These are phyloP conservation scores for Sussaba pulchella DNA, from an alignment of 2,888 invertebrate genomes.

Conservation along the genomic window DNA sequence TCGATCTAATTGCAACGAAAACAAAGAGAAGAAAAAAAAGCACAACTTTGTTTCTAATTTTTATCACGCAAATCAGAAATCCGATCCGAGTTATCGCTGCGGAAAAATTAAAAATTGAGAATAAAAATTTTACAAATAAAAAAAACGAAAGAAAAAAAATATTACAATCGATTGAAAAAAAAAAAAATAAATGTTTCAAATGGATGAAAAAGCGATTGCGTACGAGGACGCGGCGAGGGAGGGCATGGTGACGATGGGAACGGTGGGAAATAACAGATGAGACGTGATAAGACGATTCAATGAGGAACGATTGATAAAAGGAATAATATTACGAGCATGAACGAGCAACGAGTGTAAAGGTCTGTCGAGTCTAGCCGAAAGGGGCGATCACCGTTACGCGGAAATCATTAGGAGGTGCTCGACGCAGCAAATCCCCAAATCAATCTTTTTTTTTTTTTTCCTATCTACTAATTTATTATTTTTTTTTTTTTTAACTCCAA, in stretches of 20 bases:
- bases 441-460: not conserved
- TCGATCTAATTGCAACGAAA: too few relatives aligned
- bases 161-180: slow-evolving; percentile 30
- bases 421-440: slow-evolving; percentile 51
- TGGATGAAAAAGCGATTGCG: slow-evolving; percentile 57
- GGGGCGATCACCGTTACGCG: slow-evolving; percentile 64
- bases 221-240: slow-evolving; percentile 81
- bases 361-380: slow-evolving; percentile 66
- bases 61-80: too few relatives aligned
- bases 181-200: slow-evolving; percentile 12
- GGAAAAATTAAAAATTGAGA: slow-evolving; percentile 26
- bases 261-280: slow-evolving; percentile 58
- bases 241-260: slow-evolving; percentile 80
- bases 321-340: slow-evolving; percentile 67
- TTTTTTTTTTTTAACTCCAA: not conserved
- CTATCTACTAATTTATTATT: not conserved
- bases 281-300: slow-evolving; percentile 43
- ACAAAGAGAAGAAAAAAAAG: too few relatives aligned
- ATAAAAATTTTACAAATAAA: slow-evolving; percentile 21
- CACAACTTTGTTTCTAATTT: too few relatives aligned
- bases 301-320: slow-evolving; percentile 37
- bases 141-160: slow-evolving; percentile 16
- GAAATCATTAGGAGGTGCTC: slow-evolving; percentile 70
- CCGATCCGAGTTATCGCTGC: slow-evolving; percentile 18
- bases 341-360: slow-evolving; percentile 77